A percentile compares a stretch with the other conserved stretches of the same genome.
phyloP scores from a whole-genome alignment of 2,888 invertebrate genomes.

The Tortrix viridana region DNA sequence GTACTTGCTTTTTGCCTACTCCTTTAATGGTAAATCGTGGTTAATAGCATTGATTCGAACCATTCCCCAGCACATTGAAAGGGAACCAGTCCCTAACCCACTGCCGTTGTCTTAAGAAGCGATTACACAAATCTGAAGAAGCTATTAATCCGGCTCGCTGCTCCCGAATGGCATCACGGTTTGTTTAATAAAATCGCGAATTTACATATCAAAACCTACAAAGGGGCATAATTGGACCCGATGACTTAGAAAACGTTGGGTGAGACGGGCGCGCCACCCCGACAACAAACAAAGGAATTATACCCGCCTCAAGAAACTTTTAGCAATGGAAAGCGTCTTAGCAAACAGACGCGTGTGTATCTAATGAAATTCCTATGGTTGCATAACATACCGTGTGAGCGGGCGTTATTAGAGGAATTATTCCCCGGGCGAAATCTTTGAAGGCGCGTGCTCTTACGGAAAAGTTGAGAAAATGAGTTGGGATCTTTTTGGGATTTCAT shows the following conservation, averaged over 20 bases:
- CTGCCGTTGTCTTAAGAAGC: constrained; percentile 81
- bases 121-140: constrained; percentile 84
- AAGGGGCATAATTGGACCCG: constrained; percentile 85
- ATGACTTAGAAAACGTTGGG: constrained; percentile 84
- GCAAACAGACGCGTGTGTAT: constrained; percentile 85
- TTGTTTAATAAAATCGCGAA: constrained; percentile 85
- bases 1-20: neutral
- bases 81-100: constrained; percentile 70
- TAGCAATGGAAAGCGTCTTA: constrained; percentile 85
- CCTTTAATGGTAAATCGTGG: constrained; percentile 23
- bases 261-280: constrained; percentile 75
- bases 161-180: constrained; percentile 83
- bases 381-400: constrained; percentile 82
- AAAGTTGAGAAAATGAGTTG: constrained; percentile 84
- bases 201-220: constrained; percentile 85
- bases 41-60: constrained; percentile 40
- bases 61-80: constrained; percentile 49
- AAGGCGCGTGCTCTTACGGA: constrained; percentile 83
- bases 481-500: constrained; percentile 82
- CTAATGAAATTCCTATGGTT: constrained; percentile 85
- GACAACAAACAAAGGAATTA: constrained; percentile 84
- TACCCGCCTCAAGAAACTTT: constrained; percentile 85
- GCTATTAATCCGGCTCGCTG: constrained; percentile 84
- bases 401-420: constrained; percentile 82
- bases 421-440: constrained; percentile 82